phyloP scores from a whole-genome alignment of 1,140 invertebrate genomes.

The Ylistrum balloti region DNA sequence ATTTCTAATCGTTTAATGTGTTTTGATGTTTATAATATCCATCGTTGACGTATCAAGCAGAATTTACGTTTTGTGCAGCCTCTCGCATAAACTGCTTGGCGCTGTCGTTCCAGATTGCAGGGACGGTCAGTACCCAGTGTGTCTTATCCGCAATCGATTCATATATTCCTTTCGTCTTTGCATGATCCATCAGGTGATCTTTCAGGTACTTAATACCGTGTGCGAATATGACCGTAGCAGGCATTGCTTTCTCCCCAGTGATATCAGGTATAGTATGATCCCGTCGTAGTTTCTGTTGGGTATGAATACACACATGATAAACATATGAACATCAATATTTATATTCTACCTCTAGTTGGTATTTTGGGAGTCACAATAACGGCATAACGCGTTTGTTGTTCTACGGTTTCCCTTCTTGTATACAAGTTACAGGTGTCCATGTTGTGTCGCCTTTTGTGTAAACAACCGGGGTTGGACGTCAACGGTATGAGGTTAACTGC shows the following conservation, averaged over 20 bases:
- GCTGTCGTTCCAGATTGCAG: background rate
- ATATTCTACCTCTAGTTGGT: too few relatives aligned
- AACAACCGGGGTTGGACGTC: too few relatives aligned
- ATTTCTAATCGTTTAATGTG: too few relatives aligned
- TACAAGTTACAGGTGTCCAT: too few relatives aligned
- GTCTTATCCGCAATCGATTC: background rate
- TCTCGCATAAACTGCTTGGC: constrained; percentile 24
- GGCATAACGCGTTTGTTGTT: too few relatives aligned
- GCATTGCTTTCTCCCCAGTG: background rate
- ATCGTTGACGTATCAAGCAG: background rate
- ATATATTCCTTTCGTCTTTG: background rate
- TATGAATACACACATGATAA: background rate
- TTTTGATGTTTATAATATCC: too few relatives aligned
- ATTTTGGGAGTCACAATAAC: too few relatives aligned
- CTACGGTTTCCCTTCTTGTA: too few relatives aligned
- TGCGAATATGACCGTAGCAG: background rate
- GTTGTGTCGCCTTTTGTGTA: too few relatives aligned
- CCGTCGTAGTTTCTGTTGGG: background rate
- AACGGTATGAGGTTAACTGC: too few relatives aligned
- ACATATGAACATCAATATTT: too few relatives aligned
- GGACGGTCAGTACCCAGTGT: background rate
- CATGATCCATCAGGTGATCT: background rate
- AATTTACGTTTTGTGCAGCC: background rate
- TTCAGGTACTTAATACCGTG: background rate
- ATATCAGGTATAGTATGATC: background rate